Base-by-base conservation (phyloP, 1,140 invertebrate species). In the Venustaconcha ellipsiformis region DNA sequence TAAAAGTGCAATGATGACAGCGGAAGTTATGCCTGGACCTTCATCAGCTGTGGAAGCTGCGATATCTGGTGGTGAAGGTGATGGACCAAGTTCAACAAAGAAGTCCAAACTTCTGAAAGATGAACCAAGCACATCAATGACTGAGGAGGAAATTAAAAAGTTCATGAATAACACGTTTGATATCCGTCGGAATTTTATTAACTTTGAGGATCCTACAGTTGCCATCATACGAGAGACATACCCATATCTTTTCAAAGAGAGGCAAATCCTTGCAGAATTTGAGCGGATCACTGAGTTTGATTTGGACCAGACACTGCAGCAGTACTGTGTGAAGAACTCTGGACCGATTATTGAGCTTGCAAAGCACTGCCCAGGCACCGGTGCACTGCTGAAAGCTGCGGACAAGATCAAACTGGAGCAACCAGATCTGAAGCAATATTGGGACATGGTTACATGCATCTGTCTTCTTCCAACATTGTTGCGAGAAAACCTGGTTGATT, bases 401-500 rank as follows among this genome's bases (percentile, higher is more conserved):
- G 85, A 86, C 20, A 63, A 76, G 14, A 83, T 84, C 14, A 87
- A 87, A 70, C 82, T 85, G 64, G 86, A 88, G 56, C 87, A 86
- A 63, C 80, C 80, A 59, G 80, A 84, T 6, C 67, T 88, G 37
- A 81, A 82, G 70, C 87, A 87, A 70, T 88, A 88, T 73, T 88
- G 87, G 87, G 87, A 88, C 66, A 88, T 88, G 87, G 86, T 88
- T 14, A 85, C 85, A 11, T 86, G 86, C 14, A 78, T 88, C 48
- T 88, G 85, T 76, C 78, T 88, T 8, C 72, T 88, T 14, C 87
- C 87, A 0, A 78, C 85, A 57, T 80, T 87, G 37, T 80, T 87
- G 70, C 77, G 83, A 23, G 87, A 88, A 67, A 87, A 88, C 55
- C 79, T 88, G 69, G 83, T 84, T 60, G 87, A 88, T 75, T 86